phyloP scores from a whole-genome alignment of 2,888 invertebrate genomes.

The Meta bourneti region DNA sequence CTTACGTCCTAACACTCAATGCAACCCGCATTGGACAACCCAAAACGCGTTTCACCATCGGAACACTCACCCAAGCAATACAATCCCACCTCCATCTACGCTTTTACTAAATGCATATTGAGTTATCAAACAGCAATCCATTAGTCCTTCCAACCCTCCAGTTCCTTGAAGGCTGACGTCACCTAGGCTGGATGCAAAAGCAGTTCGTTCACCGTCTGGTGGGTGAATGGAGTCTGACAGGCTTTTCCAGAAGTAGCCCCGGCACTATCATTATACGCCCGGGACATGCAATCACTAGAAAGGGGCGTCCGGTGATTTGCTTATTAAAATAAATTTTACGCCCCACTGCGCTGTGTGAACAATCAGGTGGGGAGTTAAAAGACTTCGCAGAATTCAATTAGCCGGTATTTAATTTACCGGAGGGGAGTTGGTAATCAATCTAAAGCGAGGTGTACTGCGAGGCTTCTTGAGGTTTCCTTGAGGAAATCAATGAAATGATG shows the following conservation, averaged over 20 bases:
- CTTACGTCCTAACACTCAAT: too few relatives aligned
- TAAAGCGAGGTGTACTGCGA: too few relatives aligned
- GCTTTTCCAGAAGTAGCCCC: neutral
- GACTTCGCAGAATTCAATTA: slow-evolving; percentile 25
- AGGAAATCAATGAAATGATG: too few relatives aligned
- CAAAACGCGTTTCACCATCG: neutral
- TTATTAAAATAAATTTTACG: slow-evolving; percentile 37
- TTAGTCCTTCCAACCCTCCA: neutral
- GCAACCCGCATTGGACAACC: neutral
- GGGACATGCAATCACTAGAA: neutral
- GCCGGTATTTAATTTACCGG: neutral
- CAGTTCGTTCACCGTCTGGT: too few relatives aligned
- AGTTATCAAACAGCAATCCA: neutral
- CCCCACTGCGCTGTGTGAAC: neutral
- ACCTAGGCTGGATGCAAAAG: neutral
- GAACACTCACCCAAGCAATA: neutral
- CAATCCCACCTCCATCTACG: neutral
- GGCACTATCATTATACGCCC: neutral
- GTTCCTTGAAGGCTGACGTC: neutral
- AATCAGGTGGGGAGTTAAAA: neutral
- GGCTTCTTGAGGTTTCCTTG: too few relatives aligned
- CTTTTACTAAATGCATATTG: neutral
- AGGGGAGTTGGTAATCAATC: neutral
- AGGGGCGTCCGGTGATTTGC: slow-evolving; percentile 17
- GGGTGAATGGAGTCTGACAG: neutral